Evolutionary conservation across 2,797 vertebrate species (phyloP).

Genomic region (Platalea minor): DNA sequence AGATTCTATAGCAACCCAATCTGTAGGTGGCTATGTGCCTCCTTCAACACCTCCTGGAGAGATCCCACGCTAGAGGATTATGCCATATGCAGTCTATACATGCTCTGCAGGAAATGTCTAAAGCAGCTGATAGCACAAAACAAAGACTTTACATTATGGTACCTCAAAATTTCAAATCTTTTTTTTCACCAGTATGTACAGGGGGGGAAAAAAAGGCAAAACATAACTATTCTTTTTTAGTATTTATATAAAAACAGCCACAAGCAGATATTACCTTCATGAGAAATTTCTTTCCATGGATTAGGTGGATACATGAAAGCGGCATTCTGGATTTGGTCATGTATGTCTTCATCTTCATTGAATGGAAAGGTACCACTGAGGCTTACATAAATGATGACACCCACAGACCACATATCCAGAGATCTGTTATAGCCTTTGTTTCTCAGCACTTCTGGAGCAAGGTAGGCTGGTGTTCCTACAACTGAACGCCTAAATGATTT

Average conservation of each 20-base stretch:
- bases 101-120: not conserved
- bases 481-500: conserved; percentile 95
- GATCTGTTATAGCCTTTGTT: conserved; percentile 98
- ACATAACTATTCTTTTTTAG: not conserved
- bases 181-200: not conserved
- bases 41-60: not conserved
- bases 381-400: conserved; percentile 96
- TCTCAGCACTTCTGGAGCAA: conserved; percentile 92
- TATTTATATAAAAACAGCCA: not conserved
- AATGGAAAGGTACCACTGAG: conserved; percentile 96
- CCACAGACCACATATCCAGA: conserved; percentile 98
- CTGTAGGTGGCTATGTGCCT: not conserved
- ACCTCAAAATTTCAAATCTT: not conserved
- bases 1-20: not conserved
- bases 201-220: not conserved
- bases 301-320: conserved; percentile 98
- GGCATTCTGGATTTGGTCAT: conserved; percentile 97
- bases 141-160: not conserved
- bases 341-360: conserved; percentile 97
- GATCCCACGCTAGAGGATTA: not conserved
- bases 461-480: conserved; percentile 94
- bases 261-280: conserved; percentile 80
- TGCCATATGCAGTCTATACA: not conserved
- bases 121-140: not conserved
- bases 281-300: conserved; percentile 94